Evolutionary conservation across 1,140 invertebrate genomes (phyloP).

Genomic region (Copidosoma floridanum): DNA sequence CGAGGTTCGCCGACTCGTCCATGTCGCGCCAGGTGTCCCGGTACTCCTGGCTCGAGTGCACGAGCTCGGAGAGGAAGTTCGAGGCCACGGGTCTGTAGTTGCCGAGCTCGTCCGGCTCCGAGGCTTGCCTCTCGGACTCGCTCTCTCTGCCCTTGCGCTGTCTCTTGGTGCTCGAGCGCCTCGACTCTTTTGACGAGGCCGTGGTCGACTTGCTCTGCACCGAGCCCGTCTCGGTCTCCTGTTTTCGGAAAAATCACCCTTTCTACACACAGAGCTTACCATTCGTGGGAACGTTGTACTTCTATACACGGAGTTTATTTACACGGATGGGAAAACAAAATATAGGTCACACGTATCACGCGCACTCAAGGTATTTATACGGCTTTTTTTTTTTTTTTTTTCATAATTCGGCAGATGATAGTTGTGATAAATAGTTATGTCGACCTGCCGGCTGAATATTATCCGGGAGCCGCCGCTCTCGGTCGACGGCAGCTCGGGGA

Average conservation of each 20-base stretch:
- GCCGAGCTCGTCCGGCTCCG: conserved; percentile 60
- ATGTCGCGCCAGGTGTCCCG: conserved; percentile 78
- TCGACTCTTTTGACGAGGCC: conserved; percentile 74
- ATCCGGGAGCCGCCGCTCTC: conserved; percentile 83
- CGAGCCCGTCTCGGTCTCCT: conserved; percentile 71
- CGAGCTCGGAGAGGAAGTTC: conserved; percentile 56
- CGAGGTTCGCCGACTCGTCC: conserved; percentile 70
- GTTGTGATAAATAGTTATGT: not conserved
- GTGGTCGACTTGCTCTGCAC: conserved; percentile 75
- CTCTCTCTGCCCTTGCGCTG: conserved; percentile 51
- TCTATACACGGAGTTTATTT: too few species aligned
- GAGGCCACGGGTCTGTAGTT: conserved; percentile 57
- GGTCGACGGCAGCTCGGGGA: conserved; percentile 87
- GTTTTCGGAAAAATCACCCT: too few species aligned
- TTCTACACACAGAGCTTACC: too few species aligned
- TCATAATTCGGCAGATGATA: too few species aligned
- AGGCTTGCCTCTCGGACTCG: conserved; percentile 62
- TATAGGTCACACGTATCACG: too few species aligned
- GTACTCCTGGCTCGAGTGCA: conserved; percentile 55
- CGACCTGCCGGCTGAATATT: conserved; percentile 75
- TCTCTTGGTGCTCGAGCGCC: conserved; percentile 65
- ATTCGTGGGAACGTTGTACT: too few species aligned
- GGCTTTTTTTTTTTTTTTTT: not conserved
- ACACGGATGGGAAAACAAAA: too few species aligned
- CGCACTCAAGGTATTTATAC: too few species aligned